Evolutionary conservation across 2,888 invertebrate genomes (phyloP).

Genomic region (Euplexia lucipara): DNA sequence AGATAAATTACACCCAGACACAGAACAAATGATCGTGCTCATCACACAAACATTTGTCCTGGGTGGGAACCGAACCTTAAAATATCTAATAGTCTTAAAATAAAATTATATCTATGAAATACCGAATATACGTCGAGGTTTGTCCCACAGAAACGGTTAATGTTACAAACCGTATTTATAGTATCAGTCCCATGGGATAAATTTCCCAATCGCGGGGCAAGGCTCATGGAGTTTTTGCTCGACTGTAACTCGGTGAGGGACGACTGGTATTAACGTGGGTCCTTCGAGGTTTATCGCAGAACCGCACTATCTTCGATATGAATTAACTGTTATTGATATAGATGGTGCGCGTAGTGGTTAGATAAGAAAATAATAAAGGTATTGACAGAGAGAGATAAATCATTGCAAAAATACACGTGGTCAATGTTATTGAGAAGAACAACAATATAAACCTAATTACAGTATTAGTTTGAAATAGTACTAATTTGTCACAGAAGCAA

Average conservation of each 20-base stretch:
- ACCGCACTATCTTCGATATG: constrained; percentile 42
- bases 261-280: constrained; percentile 41
- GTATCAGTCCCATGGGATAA: constrained; percentile 50
- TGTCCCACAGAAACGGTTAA: constrained; percentile 20
- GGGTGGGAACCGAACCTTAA: no score
- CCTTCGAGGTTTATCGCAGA: constrained; percentile 42
- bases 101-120: no score
- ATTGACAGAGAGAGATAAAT: constrained; percentile 17
- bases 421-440: neutral
- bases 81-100: neutral
- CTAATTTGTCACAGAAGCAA: no score
- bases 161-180: constrained; percentile 46
- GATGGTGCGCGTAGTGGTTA: constrained; percentile 11
- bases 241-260: constrained; percentile 44
- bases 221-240: constrained; percentile 47
- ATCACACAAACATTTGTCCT: no score
- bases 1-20: no score
- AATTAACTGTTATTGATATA: constrained; percentile 40
- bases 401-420: neutral
- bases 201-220: constrained; percentile 39
- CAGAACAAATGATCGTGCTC: no score
- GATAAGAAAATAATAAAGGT: constrained; percentile 35
- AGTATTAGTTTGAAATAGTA: no score
- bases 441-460: no score
- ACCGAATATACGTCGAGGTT: neutral